These are phyloP conservation scores for Carpatolechia fugitivella DNA, from an alignment of 2,888 invertebrate genomes.

Conservation along the genomic window DNA sequence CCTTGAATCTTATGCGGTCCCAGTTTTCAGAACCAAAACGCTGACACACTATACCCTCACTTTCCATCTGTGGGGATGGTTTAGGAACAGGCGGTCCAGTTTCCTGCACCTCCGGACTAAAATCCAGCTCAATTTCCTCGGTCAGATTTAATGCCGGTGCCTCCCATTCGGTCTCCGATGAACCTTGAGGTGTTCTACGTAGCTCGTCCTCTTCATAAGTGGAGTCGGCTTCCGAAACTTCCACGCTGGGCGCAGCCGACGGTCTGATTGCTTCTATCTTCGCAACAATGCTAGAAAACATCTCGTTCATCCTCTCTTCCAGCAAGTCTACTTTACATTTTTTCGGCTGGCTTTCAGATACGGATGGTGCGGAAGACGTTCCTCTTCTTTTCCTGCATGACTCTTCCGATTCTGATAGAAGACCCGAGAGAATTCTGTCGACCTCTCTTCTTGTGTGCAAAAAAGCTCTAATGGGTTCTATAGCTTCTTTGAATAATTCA, in stretches of 20 bases:
- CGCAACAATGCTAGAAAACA: background rate
- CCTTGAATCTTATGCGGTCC: conserved; percentile 16
- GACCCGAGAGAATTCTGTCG: background rate
- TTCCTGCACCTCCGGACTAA: background rate
- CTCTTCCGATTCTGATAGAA: background rate
- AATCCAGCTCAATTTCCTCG: background rate
- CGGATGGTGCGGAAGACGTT: background rate
- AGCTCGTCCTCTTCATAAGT: too few relatives aligned
- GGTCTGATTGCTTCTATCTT: too few relatives aligned
- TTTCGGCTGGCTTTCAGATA: background rate
- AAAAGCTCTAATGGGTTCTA: background rate
- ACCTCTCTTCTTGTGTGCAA: background rate
- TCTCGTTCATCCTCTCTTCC: background rate
- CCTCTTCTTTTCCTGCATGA: background rate
- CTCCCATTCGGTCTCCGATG: background rate
- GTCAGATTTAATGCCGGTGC: background rate
- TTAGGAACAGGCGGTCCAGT: background rate
- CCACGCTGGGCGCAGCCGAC: too few relatives aligned
- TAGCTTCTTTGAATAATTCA: background rate
- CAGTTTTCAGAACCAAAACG: background rate
- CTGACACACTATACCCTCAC: background rate
- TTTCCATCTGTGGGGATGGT: background rate
- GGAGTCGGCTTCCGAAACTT: too few relatives aligned
- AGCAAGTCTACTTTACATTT: background rate
- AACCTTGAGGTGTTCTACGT: too few relatives aligned